Conservation (phyloP, 1,140 invertebrate genomes). For the Apis mellifera region Amel_HAv3.1 CM009942.2:39001-39500, state of each 20-base stretch:
- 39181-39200: neutral
- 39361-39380: slow-evolving; percentile 65
- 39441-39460: slow-evolving; percentile 72
- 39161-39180: neutral
- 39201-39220: slow-evolving; percentile 1
- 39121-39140: no score
- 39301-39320: slow-evolving; percentile 64
- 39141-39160: neutral
- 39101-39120: no score
- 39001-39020: slow-evolving; percentile 44
- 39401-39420: slow-evolving; percentile 60
- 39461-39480: slow-evolving; percentile 44
- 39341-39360: slow-evolving; percentile 32
- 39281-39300: slow-evolving; percentile 57
- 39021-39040: no score
- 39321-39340: slow-evolving; percentile 72
- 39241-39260: slow-evolving; percentile 36
- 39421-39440: slow-evolving; percentile 63
- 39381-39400: slow-evolving; percentile 64
- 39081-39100: neutral
- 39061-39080: no score
- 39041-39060: no score
- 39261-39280: slow-evolving; percentile 68
- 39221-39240: neutral
- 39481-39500: slow-evolving; percentile 57